Percentiles rank a stretch among this genome's conserved stretches.
phyloP scores from a whole-genome alignment of 1,140 invertebrate genomes.

The Grapholita molesta region DNA sequence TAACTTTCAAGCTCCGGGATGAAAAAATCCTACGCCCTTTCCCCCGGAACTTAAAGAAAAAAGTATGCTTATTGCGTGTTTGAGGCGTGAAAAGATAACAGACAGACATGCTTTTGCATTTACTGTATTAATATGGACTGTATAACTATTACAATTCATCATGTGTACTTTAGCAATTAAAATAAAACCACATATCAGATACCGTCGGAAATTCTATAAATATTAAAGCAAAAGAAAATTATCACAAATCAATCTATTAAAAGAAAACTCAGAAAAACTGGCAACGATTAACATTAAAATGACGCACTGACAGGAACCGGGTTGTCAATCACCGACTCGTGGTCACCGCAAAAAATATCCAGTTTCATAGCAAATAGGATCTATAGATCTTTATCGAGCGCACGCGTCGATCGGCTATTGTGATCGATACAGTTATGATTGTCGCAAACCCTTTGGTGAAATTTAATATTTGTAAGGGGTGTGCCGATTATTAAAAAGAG shows the following conservation, averaged over 20 bases:
- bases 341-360: constrained; percentile 49
- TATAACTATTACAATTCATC: no score
- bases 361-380: constrained; percentile 48
- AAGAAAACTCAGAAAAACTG: constrained; percentile 5
- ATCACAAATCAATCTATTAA: constrained; percentile 6
- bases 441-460: constrained; percentile 51
- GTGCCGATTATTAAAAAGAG: constrained; percentile 28
- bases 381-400: constrained; percentile 46
- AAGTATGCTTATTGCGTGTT: no score
- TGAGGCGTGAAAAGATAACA: no score
- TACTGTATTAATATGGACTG: no score
- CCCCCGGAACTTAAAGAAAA: no score
- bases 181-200: not conserved
- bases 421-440: constrained; percentile 58
- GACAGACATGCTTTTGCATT: no score
- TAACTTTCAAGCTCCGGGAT: no score
- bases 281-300: constrained; percentile 14
- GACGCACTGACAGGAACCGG: not conserved
- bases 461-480: constrained; percentile 62
- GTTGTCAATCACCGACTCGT: constrained; percentile 8
- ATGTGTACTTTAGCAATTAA: not conserved
- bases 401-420: constrained; percentile 57
- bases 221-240: not conserved
- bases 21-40: no score
- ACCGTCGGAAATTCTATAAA: constrained; percentile 15